Evolutionary conservation across 2,797 vertebrate genomes (phyloP), one percentile per base, ranked within the genome.

Genomic region (Characodon lateralis): DNA sequence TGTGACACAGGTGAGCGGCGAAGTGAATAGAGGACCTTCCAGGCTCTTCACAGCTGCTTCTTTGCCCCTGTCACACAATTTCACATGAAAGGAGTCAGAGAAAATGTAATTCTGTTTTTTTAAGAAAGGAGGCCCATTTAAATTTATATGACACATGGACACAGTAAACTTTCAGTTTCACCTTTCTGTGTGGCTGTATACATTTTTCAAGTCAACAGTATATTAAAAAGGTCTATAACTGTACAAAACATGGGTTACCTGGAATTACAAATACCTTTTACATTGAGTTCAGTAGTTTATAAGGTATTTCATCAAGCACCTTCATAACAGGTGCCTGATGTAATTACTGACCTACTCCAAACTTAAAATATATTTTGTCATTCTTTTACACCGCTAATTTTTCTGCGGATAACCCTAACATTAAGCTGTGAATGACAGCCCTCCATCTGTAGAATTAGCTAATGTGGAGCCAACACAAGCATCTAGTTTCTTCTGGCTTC

Each of bases 1-100:
- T 74, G 92, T 93, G 93, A 93, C 94, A 93, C 89, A 95, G 93
- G 93, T 95, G 92, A 94, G 86, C 85, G 84, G 74, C 83, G 73
- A 75, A 74, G 91, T 80, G 43, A 86, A 56, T 51, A 51, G 48
- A 71, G 55, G 58, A 74, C 76, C 91, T 89, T 84, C 74, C 58
- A 88, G 92, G 91, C 94, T 92, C 78, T 85, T 91, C 90, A 92
- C 82, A 89, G 88, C 81, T 88, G 89, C 81, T 89, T 77, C 78
- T 84, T 83, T 92, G 85, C 80, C 70, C 83, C 83, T 83, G 80
- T 81, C 76, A 85, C 92, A 94, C 92, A 93, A 89, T 88, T 88
- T 89, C 77, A 88, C 85, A 55, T n/a, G 72, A 77, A 80, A 71
- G 73, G 68, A 58, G 73, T 55, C 66, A 76, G 50, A 74, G 78